Evolutionary conservation across 1,140 invertebrate genomes (phyloP).

Genomic region (Pinna nobilis): DNA sequence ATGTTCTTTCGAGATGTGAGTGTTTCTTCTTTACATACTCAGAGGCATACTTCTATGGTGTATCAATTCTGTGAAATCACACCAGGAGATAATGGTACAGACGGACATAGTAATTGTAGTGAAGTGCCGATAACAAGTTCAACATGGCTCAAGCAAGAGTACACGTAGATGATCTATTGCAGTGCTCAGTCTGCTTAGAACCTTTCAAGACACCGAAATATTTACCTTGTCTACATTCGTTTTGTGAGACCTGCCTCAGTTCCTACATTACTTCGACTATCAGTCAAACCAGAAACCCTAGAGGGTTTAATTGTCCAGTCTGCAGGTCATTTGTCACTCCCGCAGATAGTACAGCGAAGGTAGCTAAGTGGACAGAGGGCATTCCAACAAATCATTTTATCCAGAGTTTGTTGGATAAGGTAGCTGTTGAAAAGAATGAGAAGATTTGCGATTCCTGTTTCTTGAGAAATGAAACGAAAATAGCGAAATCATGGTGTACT

Average conservation of each 20-base stretch:
- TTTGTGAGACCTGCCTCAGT: background rate
- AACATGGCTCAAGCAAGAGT: no score
- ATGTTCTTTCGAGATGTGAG: no score
- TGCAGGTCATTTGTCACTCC: slow-evolving; percentile 8
- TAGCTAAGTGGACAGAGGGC: slow-evolving; percentile 25
- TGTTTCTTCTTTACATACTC: no score
- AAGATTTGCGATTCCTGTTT: slow-evolving; percentile 45
- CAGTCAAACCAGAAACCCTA: background rate
- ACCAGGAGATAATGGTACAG: no score
- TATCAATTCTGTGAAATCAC: no score
- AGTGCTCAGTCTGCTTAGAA: slow-evolving; percentile 11
- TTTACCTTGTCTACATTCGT: slow-evolving; percentile 6
- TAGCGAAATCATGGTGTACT: slow-evolving; percentile 48
- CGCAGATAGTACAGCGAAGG: no score
- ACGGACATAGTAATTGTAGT: no score
- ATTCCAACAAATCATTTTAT: slow-evolving; percentile 44
- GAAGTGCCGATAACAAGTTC: no score
- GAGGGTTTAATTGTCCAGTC: background rate
- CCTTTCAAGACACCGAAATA: background rate
- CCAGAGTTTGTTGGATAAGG: slow-evolving; percentile 42
- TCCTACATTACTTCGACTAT: background rate
- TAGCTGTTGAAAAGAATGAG: slow-evolving; percentile 32
- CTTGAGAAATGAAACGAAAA: slow-evolving; percentile 20
- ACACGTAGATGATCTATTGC: no score
- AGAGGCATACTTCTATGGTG: no score